These are phyloP conservation scores for Agapetus fuscipes DNA, from an alignment of 2,888 invertebrate genomes.

Conservation along the genomic window DNA sequence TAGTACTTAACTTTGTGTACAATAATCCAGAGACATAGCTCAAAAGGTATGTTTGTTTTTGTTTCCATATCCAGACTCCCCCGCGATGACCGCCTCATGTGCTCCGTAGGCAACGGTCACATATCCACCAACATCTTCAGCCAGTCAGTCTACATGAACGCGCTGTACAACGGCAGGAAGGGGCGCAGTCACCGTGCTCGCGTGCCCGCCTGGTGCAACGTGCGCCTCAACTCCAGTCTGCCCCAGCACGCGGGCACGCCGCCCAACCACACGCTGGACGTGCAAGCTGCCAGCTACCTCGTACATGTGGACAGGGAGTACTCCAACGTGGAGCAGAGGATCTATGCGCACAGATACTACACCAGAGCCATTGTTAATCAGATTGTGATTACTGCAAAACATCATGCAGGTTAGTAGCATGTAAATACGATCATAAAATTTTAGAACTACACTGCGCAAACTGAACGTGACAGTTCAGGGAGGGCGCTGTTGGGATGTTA, in stretches of 20 bases:
- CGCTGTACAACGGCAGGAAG: conserved; percentile 46
- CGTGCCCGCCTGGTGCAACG: conserved; percentile 50
- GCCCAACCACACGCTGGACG: conserved; percentile 35
- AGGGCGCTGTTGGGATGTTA: too few relatives aligned
- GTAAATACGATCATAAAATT: too few relatives aligned
- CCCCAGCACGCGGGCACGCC: conserved; percentile 30
- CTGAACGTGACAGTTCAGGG: too few relatives aligned
- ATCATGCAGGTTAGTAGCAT: conserved; percentile 14
- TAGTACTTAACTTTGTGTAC: too few relatives aligned
- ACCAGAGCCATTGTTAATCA: conserved; percentile 43
- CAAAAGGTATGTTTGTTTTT: too few relatives aligned
- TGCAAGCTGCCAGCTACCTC: conserved; percentile 38
- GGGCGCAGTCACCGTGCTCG: conserved; percentile 50
- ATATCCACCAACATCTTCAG: conserved; percentile 49
- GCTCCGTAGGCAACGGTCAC: conserved; percentile 51
- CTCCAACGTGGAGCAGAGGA: conserved; percentile 39
- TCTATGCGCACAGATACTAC: conserved; percentile 41
- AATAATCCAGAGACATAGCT: too few relatives aligned
- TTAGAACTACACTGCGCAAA: neutral
- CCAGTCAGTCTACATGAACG: conserved; percentile 50
- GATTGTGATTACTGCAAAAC: conserved; percentile 38
- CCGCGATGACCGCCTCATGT: conserved; percentile 45
- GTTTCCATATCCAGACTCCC: conserved; percentile 35
- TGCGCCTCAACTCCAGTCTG: conserved; percentile 40
- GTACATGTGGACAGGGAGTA: conserved; percentile 39